phyloP scores from a whole-genome alignment of 2,113 vertebrate genomes.

The Antechinus flavipes region DNA sequence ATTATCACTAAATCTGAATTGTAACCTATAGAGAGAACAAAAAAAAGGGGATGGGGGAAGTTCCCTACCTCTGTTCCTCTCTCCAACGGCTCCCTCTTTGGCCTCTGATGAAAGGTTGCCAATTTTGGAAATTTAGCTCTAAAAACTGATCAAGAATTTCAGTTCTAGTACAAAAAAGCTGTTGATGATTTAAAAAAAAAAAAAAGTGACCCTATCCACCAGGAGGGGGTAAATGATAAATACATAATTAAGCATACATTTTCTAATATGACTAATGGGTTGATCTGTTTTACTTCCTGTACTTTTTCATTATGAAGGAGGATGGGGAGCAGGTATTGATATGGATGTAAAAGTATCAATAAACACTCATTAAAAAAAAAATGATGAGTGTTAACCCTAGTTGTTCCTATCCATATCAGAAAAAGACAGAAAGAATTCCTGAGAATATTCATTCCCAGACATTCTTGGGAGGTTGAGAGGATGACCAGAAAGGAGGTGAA shows the following conservation, averaged over 20 bases:
- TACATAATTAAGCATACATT: neutral
- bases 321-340: neutral
- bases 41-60: neutral
- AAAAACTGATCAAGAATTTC: constrained; percentile 73
- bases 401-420: neutral
- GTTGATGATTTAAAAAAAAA: constrained; percentile 62
- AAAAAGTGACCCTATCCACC: neutral
- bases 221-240: neutral
- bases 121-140: constrained; percentile 77
- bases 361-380: neutral
- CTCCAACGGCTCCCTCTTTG: neutral
- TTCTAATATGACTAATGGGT: neutral
- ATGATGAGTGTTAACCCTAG: neutral
- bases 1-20: neutral
- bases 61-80: neutral
- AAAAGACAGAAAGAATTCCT: neutral
- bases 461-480: neutral
- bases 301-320: neutral
- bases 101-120: constrained; percentile 79
- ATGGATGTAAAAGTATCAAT: neutral
- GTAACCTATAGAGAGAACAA: neutral
- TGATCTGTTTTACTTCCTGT: neutral
- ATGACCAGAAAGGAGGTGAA: neutral
- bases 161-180: constrained; percentile 79
- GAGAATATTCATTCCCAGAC: neutral